A percentile compares a stretch with the other conserved stretches of the same genome.
Evolutionary conservation across 2,888 invertebrate genomes (phyloP).

Genomic region (Laspeyria flexula): DNA sequence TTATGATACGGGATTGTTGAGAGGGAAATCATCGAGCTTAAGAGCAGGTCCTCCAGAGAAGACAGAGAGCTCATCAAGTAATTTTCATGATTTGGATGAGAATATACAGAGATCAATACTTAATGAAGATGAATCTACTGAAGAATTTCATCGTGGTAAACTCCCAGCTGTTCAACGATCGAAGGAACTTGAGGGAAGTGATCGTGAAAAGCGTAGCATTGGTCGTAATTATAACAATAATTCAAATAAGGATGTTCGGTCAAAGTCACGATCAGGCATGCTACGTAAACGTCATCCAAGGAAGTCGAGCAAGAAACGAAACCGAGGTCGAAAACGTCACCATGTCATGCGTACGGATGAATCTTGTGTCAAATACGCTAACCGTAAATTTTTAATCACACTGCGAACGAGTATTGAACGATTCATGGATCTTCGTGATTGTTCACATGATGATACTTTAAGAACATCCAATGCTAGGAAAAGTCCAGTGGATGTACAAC

Average conservation of each 20-base stretch:
- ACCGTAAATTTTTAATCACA: slow-evolving; percentile 18
- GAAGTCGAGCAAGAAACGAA: background rate
- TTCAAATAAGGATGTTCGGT: background rate
- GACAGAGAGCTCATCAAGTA: background rate
- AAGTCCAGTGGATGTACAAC: no score
- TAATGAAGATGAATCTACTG: slow-evolving; percentile 10
- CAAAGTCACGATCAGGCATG: background rate
- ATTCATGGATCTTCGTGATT: slow-evolving; percentile 25
- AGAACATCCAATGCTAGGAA: slow-evolving; percentile 14
- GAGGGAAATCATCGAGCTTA: slow-evolving; percentile 3
- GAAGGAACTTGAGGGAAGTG: background rate
- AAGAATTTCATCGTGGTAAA: slow-evolving; percentile 9
- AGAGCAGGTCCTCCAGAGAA: background rate
- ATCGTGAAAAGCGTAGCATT: background rate
- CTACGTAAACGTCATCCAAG: background rate
- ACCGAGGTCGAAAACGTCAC: background rate
- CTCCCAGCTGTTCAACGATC: background rate
- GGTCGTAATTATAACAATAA: background rate
- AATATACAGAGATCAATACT: background rate
- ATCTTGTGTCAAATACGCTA: slow-evolving; percentile 25
- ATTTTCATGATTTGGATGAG: background rate
- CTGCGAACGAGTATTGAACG: slow-evolving; percentile 30
- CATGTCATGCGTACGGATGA: background rate
- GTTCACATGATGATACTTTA: slow-evolving; percentile 32
- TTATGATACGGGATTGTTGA: slow-evolving; percentile 6